A percentile compares a stretch with the other conserved stretches of the same genome.
Evolutionary conservation across 23 tunicate genomes (phyloP).

Genomic region (Ciona savignyi): DNA sequence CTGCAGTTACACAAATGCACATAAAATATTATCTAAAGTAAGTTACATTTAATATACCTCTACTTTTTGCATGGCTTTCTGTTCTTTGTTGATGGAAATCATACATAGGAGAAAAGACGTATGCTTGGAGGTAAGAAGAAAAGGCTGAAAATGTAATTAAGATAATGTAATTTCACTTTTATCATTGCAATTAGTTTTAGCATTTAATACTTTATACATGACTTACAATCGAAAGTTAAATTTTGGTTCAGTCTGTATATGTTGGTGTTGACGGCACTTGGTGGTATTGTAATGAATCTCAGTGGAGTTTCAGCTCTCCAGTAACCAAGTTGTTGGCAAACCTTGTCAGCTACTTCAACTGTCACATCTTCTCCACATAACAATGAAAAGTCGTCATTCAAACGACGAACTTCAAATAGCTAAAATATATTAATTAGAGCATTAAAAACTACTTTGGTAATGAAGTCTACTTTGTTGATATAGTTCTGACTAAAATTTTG

Average conservation of each 20-base stretch:
- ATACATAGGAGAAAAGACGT: background rate
- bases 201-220: too few species aligned
- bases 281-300: constrained; percentile 8
- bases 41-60: too few species aligned
- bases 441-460: too few species aligned
- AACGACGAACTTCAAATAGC: constrained; percentile 45
- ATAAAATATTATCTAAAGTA: too few species aligned
- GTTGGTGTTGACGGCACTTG: background rate
- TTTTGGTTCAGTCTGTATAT: constrained; percentile 11
- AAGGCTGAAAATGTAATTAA: too few species aligned
- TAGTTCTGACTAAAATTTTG: too few species aligned
- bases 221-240: constrained; percentile 5
- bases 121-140: background rate
- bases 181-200: too few species aligned
- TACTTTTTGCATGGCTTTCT: background rate
- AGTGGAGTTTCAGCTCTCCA: constrained; percentile 35
- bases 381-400: constrained; percentile 26
- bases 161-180: too few species aligned
- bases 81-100: background rate
- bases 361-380: constrained; percentile 67
- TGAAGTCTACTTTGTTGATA: too few species aligned
- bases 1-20: too few species aligned
- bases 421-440: constrained; percentile 7
- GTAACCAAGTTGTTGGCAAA: constrained; percentile 40
- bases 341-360: constrained; percentile 32